Evolutionary conservation across 1,140 invertebrate genomes (phyloP).

Genomic region (Conus ventricosus): DNA sequence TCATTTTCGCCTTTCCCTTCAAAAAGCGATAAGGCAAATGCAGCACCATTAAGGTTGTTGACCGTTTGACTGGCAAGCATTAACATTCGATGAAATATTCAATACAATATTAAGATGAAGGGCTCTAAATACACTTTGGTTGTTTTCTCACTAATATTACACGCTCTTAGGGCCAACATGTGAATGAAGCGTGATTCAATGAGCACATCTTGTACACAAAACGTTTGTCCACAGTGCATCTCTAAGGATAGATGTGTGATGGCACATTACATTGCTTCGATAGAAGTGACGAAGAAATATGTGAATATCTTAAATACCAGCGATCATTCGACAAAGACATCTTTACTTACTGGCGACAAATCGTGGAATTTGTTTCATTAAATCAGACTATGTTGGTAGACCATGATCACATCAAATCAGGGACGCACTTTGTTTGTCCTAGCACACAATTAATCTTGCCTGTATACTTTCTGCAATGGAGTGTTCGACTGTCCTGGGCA

Average conservation of each 20-base stretch:
- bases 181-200: too few species aligned
- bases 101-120: too few species aligned
- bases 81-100: too few species aligned
- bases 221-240: not conserved
- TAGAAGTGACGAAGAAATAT: not conserved
- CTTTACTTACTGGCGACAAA: not conserved
- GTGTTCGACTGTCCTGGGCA: slow-evolving; percentile 32
- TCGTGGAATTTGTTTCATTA: not conserved
- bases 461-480: slow-evolving; percentile 35
- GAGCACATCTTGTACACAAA: too few species aligned
- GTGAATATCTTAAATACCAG: not conserved
- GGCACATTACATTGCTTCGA: not conserved
- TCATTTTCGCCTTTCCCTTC: too few species aligned
- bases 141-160: too few species aligned
- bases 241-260: not conserved
- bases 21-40: too few species aligned
- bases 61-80: too few species aligned
- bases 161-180: too few species aligned
- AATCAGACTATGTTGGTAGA: not conserved
- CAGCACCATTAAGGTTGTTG: too few species aligned
- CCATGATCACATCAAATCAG: too few species aligned
- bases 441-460: not conserved
- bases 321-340: not conserved
- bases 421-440: slow-evolving; percentile 26
- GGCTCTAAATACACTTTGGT: too few species aligned